These are phyloP conservation scores for Carcina quercana DNA, from an alignment of 2,888 invertebrate genomes.

Conservation along the genomic window DNA sequence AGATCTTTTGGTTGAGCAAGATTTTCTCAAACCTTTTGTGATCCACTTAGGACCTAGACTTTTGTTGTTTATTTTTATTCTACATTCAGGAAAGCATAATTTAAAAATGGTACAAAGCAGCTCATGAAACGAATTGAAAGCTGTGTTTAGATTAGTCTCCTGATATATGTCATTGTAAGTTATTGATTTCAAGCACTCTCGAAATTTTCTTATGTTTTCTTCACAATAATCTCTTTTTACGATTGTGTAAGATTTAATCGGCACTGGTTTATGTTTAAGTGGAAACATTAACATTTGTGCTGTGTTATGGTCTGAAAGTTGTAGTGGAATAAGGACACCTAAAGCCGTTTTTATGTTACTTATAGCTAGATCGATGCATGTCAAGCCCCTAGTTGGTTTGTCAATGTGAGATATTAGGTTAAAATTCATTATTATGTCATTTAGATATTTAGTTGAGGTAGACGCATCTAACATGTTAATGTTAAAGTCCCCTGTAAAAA, in stretches of 20 bases:
- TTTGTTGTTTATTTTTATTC: slow-evolving; percentile 1
- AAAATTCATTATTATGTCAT: too few relatives aligned
- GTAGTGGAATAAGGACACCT: too few relatives aligned
- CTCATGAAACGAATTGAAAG: slow-evolving; percentile 5
- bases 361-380: background rate
- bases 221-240: slow-evolving; percentile 1
- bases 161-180: background rate
- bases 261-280: background rate
- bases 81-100: slow-evolving; percentile 3
- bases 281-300: slow-evolving; percentile 1
- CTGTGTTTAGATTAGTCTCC: background rate
- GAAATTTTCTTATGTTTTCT: slow-evolving; percentile 4
- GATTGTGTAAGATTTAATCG: background rate
- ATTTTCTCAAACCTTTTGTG: slow-evolving; percentile 1
- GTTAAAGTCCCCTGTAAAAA: slow-evolving; percentile 1
- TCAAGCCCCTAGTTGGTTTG: background rate
- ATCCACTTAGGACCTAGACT: background rate
- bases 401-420: slow-evolving; percentile 1
- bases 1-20: background rate
- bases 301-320: slow-evolving; percentile 5
- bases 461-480: slow-evolving; percentile 2
- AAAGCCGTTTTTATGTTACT: too few relatives aligned
- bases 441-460: background rate
- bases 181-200: background rate
- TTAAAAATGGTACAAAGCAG: slow-evolving; percentile 1